Conservation (phyloP, 2,113 vertebrate species). For the Oophaga pumilio region DNA sequence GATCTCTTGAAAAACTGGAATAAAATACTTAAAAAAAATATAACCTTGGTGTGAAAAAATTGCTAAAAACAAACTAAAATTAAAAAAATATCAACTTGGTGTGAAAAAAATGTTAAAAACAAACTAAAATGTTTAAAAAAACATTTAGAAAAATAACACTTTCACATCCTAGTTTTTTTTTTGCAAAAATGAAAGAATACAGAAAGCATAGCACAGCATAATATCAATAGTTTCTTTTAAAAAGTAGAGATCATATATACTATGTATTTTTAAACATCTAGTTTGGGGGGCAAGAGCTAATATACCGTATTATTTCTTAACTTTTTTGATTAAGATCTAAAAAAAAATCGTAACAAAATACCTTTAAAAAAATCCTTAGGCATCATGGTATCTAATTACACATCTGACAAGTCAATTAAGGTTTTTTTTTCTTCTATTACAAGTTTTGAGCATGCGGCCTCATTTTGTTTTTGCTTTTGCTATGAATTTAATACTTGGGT, state of each 20-base stretch:
- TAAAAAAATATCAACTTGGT: neutral
- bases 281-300: neutral
- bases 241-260: neutral
- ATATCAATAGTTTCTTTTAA: neutral
- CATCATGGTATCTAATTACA: neutral
- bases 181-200: neutral
- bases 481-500: conserved; percentile 25
- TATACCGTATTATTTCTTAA: neutral
- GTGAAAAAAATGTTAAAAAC: neutral
- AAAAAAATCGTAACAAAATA: too few relatives aligned
- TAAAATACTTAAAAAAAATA: neutral
- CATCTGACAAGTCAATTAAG: neutral
- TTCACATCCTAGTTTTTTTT: too few relatives aligned
- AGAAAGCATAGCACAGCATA: neutral
- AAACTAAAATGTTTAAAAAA: neutral
- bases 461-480: neutral
- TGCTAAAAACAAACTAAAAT: neutral
- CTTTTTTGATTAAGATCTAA: neutral
- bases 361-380: neutral
- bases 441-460: neutral
- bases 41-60: neutral
- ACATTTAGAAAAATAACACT: too few relatives aligned
- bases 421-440: neutral
- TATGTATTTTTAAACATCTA: neutral
- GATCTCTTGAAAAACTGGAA: neutral